Base-by-base conservation (phyloP, 2,888 invertebrate species). In the Bursaphelenchus okinawaensis region DNA sequence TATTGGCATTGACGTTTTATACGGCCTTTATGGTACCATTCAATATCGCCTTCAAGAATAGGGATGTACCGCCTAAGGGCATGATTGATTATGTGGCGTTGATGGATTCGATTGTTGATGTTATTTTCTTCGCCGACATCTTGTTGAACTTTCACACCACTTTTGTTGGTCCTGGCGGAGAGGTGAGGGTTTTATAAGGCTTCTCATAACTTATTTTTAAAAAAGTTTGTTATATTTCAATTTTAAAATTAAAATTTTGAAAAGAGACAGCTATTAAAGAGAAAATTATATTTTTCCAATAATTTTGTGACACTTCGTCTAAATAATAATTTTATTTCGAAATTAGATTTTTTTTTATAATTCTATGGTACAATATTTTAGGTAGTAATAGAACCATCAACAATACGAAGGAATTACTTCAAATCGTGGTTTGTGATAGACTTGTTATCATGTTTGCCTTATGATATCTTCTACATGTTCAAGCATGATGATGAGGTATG, bases 391-490 rank as follows among this genome's bases (percentile, higher is more conserved):
- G 98, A 98, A 86, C 96, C 98, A 20, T 93, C 93, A 85, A 92
- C 93, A 79, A 94, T 95, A 84, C 88, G 93, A 82, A 92, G 92
- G 90, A 98, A 98, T 87, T 99, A 98, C 87, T 88, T 98, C 83
- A 93, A 93, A 86, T 94, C 94, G 77, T 99, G 98, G 98, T 98
- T 98, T 87, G 90, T 98, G 82, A 95, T 98, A 84, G 98, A 98
- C 86, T 88, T 99, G 83, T 89, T 98, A 75, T 95, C 95, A 82
- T 99, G 98, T 86, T 88, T 98, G 86, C 98, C 98, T 74, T 98
- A 98, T 86, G 98, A 98, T 87, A 95, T 98, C 82, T 98, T 98
- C 89, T 98, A 98, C 58, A 96, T 96, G 79, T 98, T 98, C 87
- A 96, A 96, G 86, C 93, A 95, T 85, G 95, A 94, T 85, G 95